Evolutionary conservation across 2,797 vertebrate species (phyloP).

Genomic region (Vireo griseus): DNA sequence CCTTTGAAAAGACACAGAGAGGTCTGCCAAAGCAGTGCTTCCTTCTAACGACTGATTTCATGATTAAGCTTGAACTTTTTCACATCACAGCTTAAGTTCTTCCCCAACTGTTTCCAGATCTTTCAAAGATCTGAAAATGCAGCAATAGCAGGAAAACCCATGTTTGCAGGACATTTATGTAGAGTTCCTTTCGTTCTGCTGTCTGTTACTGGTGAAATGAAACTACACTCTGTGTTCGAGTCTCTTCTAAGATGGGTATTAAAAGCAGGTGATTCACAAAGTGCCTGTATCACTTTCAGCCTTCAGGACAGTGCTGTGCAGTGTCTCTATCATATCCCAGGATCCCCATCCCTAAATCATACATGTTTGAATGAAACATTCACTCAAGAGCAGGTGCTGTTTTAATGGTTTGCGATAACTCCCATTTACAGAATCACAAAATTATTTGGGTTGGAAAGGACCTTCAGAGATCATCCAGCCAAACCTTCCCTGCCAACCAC

Average conservation of each 20-base stretch:
- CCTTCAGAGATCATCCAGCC: background rate
- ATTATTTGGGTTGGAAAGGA: background rate
- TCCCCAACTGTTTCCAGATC: background rate
- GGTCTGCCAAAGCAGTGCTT: background rate
- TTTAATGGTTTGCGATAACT: background rate
- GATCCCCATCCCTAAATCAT: background rate
- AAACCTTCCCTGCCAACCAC: background rate
- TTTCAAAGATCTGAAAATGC: background rate
- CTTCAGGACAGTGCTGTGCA: background rate
- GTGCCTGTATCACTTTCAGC: background rate
- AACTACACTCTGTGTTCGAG: background rate
- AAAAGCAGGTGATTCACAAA: background rate
- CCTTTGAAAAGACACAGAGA: background rate
- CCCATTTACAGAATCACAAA: background rate
- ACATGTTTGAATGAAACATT: background rate
- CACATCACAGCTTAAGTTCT: background rate
- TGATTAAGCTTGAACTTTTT: background rate
- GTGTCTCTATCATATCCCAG: background rate
- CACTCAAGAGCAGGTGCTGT: background rate
- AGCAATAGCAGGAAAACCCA: background rate
- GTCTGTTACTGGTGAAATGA: background rate
- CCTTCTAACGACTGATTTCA: background rate
- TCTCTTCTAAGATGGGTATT: background rate
- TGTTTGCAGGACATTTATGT: no score
- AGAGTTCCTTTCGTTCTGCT: background rate